Conservation (phyloP, 2,113 vertebrate species). For the Grammomys surdaster region DNA sequence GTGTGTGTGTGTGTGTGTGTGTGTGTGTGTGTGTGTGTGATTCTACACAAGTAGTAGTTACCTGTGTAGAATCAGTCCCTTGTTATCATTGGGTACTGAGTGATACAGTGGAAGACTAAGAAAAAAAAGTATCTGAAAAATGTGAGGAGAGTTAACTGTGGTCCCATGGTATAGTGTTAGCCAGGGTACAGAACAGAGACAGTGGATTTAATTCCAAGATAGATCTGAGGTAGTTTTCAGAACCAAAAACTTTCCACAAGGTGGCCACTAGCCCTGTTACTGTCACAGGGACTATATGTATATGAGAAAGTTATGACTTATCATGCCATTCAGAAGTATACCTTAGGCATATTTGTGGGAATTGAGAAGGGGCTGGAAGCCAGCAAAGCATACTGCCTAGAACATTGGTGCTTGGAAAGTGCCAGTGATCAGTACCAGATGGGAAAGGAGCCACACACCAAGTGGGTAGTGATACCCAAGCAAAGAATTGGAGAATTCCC, state of each 20-base stretch:
- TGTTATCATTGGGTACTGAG: not conserved
- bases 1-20: too few species aligned
- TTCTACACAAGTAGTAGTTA: not conserved
- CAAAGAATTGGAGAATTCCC: not conserved
- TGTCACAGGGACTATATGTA: not conserved
- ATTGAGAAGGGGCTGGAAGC: accelerated
- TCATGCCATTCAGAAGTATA: not conserved
- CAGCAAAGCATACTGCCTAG: not conserved
- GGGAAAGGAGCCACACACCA: not conserved
- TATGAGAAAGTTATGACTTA: not conserved
- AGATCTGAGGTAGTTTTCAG: not conserved
- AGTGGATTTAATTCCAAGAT: not conserved
- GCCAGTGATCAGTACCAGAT: not conserved
- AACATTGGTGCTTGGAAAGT: not conserved
- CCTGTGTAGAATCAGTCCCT: not conserved
- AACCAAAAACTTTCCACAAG: not conserved
- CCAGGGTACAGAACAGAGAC: not conserved
- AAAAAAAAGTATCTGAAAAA: not conserved
- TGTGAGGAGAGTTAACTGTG: not conserved
- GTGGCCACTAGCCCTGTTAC: not conserved
- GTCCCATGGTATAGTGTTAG: not conserved
- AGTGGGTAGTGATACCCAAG: not conserved
- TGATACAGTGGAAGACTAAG: not conserved
- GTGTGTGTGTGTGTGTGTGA: not conserved
- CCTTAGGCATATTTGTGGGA: not conserved